These are phyloP conservation scores for Noctua janthe DNA, from an alignment of 2,888 invertebrate genomes.

Conservation along the genomic window DNA sequence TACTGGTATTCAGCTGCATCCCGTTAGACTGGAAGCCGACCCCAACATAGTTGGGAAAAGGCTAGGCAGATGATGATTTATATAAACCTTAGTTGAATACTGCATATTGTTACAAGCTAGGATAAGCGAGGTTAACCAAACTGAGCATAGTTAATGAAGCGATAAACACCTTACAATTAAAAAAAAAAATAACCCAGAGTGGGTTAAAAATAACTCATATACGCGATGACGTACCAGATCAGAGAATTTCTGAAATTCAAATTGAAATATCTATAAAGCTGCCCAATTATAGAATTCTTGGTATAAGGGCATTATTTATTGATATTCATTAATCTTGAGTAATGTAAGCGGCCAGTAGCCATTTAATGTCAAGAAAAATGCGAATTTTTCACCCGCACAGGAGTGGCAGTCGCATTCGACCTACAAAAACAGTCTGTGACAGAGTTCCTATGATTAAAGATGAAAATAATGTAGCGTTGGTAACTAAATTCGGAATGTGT, in stretches of 20 bases:
- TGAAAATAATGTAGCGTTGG: not conserved
- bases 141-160: constrained; percentile 19
- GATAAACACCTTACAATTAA: constrained; percentile 41
- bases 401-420: not conserved
- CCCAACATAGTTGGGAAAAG: no score
- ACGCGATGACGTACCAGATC: constrained; percentile 41
- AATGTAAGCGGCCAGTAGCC: not conserved
- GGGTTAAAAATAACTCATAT: constrained; percentile 30
- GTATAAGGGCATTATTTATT: not conserved
- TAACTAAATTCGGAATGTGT: constrained; percentile 15
- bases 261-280: not conserved
- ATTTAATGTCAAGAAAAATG: not conserved
- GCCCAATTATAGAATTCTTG: no score
- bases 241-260: not conserved
- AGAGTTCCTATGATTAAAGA: not conserved
- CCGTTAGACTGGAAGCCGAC: no score
- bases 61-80: no score
- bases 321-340: not conserved
- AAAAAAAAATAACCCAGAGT: constrained; percentile 1
- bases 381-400: not conserved
- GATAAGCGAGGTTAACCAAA: constrained; percentile 22
- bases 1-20: no score
- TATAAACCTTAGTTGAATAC: constrained; percentile 8
- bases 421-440: not conserved
- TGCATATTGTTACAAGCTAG: constrained; percentile 29